Evolutionary conservation across 2,797 vertebrate genomes (phyloP), one percentile per base, ranked within the genome.

Genomic region (Hozukius guyotensis): DNA sequence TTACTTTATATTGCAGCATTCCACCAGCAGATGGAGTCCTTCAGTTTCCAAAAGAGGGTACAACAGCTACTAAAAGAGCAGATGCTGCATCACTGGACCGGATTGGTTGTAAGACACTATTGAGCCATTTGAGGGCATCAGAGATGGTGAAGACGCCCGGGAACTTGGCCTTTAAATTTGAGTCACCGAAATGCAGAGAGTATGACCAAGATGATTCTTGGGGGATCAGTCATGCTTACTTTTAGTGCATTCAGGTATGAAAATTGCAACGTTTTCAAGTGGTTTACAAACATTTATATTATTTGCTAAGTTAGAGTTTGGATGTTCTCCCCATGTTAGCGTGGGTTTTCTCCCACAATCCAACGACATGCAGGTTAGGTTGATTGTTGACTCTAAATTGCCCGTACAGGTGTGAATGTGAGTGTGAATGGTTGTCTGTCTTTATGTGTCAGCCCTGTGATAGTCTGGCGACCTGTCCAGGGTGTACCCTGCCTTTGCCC

Each of bases 21-120:
- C 20, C 22, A 71, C 88, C 93, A 91, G 78, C 90, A 94, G 91
- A 80, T 84, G 91, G 88, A 78, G 85, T 55, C 75, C 55, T 83
- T 18, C 59, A 46, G 24, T 67, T 57, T 61, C 25, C 66, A 57
- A 69, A 70, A 49, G 1, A 32, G 31, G 24, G 27, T 20, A 12
- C 16, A 69, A 2, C 14, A 25, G 1, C 13, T 59, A 16, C 16
- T 18, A 2, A 29, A 52, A 32, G 42, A 85, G 52, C 36, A 22
- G 10, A 76, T 34, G 20, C 53, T 59, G 64, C 57, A 70, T 42
- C 25, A 69, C 13, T 46, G 34, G 18, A 49, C 20, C 53, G 49
- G 52, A 66, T 56, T 55, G 36, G 42, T 53, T 71, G 4, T 32
- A 2, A 56, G 9, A 60, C 16, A 75, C 36, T 8, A 1, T 9